These are phyloP conservation scores for Tetraodon nigroviridis DNA, from an alignment of 2,113 vertebrate species.

Conservation along the genomic window DNA sequence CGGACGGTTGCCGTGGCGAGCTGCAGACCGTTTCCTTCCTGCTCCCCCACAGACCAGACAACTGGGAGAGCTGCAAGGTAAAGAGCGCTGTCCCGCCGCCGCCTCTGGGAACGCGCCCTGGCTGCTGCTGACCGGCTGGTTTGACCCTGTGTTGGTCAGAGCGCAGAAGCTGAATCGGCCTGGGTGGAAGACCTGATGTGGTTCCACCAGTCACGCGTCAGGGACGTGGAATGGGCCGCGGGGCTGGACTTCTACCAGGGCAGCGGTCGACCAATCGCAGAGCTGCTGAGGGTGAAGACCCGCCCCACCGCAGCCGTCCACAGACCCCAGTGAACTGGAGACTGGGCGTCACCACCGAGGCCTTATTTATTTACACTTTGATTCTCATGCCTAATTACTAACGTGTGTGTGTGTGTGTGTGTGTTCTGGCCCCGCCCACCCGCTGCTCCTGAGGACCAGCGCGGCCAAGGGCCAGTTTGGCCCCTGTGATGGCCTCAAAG, in stretches of 20 bases:
- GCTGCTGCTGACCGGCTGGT: too few species aligned
- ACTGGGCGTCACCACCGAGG: not conserved
- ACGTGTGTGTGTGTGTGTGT: too few species aligned
- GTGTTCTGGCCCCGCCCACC: too few species aligned
- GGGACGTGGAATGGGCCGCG: constrained; percentile 74
- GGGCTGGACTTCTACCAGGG: constrained; percentile 74
- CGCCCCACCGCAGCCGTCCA: constrained; percentile 70
- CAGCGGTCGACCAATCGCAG: constrained; percentile 62
- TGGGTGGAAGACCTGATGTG: constrained; percentile 76
- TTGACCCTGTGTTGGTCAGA: constrained; percentile 46
- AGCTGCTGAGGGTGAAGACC: constrained; percentile 72
- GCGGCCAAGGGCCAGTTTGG: too few species aligned
- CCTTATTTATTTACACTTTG: not conserved
- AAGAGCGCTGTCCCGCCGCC: too few species aligned
- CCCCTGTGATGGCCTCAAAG: too few species aligned
- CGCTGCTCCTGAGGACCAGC: too few species aligned
- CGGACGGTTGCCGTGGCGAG: constrained; percentile 21
- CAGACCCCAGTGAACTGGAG: constrained; percentile 39
- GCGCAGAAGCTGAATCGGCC: constrained; percentile 26
- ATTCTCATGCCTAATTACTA: not conserved
- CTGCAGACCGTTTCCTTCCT: constrained; percentile 64
- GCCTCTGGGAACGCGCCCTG: too few species aligned
- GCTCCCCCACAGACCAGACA: constrained; percentile 59
- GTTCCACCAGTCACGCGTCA: constrained; percentile 74
- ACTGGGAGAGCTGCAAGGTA: constrained; percentile 67